Evolutionary conservation across 1,140 invertebrate genomes (phyloP).

Genomic region (Sarcophaga peregrina): DNA sequence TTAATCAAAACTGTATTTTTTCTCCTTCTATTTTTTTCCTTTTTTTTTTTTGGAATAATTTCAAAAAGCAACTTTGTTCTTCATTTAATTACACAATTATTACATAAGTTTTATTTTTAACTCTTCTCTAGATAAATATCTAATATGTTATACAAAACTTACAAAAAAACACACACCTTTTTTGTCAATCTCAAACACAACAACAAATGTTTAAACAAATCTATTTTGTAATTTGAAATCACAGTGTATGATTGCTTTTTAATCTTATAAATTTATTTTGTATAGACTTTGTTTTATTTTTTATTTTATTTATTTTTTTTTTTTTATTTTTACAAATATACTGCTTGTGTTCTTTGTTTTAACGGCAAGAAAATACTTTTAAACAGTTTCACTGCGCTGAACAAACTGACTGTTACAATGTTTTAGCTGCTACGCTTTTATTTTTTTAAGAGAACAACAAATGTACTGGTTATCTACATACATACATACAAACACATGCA

Average conservation of each 20-base stretch:
- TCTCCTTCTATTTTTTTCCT: background rate
- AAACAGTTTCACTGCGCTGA: slow-evolving; percentile 24
- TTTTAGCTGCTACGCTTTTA: background rate
- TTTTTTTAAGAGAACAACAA: background rate
- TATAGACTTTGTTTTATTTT: background rate
- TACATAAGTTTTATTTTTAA: slow-evolving; percentile 25
- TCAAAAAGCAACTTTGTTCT: background rate
- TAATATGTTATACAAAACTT: slow-evolving; percentile 5
- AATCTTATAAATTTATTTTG: background rate
- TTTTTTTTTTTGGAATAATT: slow-evolving; percentile 4
- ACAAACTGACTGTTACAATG: background rate
- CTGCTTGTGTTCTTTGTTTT: background rate
- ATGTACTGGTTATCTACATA: background rate
- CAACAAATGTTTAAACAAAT: background rate
- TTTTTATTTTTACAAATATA: background rate
- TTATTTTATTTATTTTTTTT: no score
- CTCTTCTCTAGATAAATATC: background rate
- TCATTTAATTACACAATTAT: slow-evolving; percentile 33
- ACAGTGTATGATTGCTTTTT: background rate
- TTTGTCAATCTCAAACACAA: background rate
- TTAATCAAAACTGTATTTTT: background rate
- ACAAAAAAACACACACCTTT: background rate
- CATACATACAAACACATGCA: no score
- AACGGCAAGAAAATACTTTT: background rate
- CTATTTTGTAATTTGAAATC: background rate